Percentiles rank a stretch among this genome's conserved stretches.
Evolutionary conservation across 2,888 invertebrate species (phyloP).

Genomic region (Trachelus tabidus): DNA sequence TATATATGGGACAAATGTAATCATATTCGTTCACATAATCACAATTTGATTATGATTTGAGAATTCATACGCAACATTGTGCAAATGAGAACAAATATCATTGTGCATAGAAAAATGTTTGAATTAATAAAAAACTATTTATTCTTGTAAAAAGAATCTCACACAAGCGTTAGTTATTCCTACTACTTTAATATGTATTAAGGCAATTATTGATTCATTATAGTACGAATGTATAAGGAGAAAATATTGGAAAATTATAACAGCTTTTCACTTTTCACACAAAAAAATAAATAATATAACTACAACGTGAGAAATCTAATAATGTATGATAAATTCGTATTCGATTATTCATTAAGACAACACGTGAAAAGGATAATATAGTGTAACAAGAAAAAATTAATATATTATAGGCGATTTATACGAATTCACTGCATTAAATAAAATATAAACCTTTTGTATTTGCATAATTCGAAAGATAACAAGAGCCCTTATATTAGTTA

Average conservation of each 20-base stretch:
- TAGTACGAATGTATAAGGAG: background rate
- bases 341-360: background rate
- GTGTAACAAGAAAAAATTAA: background rate
- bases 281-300: background rate
- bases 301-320: background rate
- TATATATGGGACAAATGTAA: background rate
- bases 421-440: slow-evolving; percentile 34
- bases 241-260: background rate
- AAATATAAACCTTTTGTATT: slow-evolving; percentile 58
- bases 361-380: background rate
- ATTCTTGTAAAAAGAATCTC: background rate
- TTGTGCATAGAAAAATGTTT: background rate
- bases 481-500: slow-evolving; percentile 20
- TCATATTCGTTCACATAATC: background rate
- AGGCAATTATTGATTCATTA: background rate
- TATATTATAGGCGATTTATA: background rate
- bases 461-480: slow-evolving; percentile 49
- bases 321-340: background rate
- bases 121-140: background rate
- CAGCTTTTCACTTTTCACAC: background rate
- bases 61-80: background rate
- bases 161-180: background rate
- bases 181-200: background rate
- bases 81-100: background rate
- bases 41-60: background rate